Evolutionary conservation across 2,113 vertebrate species (phyloP), one percentile per base, ranked within the genome.

Genomic region (Cynoglossus semilaevis): DNA sequence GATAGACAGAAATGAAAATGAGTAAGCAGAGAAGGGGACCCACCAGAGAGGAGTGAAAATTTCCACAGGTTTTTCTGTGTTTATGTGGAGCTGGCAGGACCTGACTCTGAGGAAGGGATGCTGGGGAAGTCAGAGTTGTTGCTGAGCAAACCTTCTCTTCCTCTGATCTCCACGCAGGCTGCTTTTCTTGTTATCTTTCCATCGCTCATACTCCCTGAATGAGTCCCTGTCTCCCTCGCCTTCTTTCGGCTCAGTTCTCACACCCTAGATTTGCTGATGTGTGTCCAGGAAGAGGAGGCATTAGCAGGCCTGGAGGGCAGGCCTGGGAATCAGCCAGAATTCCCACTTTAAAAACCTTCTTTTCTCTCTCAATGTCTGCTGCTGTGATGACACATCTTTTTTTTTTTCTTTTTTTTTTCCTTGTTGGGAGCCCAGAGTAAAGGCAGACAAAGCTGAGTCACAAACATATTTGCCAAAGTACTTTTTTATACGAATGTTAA

Each of bases 41-140:
- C 87, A 87, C 85, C 76, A 71, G 87, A 83, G 88, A 86, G 86
- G 65, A 79, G 57, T 19, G 84, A 81, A 85, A 86, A 77, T 86
- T 87, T 89, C 84, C 86, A 85, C 83, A 72, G 80, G 76, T 83
- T 81, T n/a, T 67, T n/a, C 74, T 41, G 67, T 83, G 72, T 82
- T 87, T 85, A 82, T 80, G 77, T 87, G 88, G 75, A 63, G 74
- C 70, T 83, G 81, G 82, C 77, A 74, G 52, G 73, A 71, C 63
- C 62, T 46, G 7, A 53, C 59, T 67, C 74, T 56, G 77, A 83
- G 69, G 72, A 70, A 51, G 70, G 62, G 79, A 79, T 79, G 77
- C 72, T 55, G 57, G 70, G 42, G 63, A 79, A 69, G 67, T 72
- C 73, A 40, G 70, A 70, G 63, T 61, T 44, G 61, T 76, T 74